A percentile compares a stretch with the other conserved stretches of the same genome.
phyloP scores from a whole-genome alignment of 1,140 invertebrate species.

The Aphaenogaster rudis region DNA sequence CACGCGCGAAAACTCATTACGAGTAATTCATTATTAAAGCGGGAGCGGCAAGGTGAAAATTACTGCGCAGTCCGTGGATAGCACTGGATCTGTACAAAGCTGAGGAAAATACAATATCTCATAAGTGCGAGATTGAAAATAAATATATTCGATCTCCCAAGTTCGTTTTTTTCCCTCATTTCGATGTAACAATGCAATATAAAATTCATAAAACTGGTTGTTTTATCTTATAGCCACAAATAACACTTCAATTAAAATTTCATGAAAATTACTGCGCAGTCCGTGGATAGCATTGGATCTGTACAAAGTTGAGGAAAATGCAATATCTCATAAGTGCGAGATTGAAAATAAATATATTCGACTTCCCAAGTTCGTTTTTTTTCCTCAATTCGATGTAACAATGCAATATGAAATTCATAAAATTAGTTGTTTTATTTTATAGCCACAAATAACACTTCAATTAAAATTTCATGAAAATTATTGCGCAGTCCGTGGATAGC shows the following conservation, averaged over 20 bases:
- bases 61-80: background rate
- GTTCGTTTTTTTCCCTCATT: background rate
- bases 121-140: background rate
- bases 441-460: background rate
- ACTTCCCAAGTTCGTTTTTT: background rate
- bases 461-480: conserved; percentile 18
- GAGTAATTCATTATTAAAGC: conserved; percentile 47
- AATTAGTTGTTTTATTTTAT: background rate
- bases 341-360: conserved; percentile 2
- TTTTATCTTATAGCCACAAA: background rate
- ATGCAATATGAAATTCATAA: background rate
- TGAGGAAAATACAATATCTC: background rate
- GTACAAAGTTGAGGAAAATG: background rate
- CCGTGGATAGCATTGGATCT: background rate
- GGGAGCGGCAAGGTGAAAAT: conserved; percentile 25
- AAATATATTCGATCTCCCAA: background rate
- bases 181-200: background rate
- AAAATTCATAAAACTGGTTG: background rate
- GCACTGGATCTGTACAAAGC: background rate
- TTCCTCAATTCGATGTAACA: background rate
- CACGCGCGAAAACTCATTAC: conserved; percentile 30
- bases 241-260: background rate
- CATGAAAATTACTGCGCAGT: conserved; percentile 22
- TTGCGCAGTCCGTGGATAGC: background rate
- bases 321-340: background rate